phyloP scores from a whole-genome alignment of 2,113 vertebrate genomes.

The Bettongia penicillata region DNA sequence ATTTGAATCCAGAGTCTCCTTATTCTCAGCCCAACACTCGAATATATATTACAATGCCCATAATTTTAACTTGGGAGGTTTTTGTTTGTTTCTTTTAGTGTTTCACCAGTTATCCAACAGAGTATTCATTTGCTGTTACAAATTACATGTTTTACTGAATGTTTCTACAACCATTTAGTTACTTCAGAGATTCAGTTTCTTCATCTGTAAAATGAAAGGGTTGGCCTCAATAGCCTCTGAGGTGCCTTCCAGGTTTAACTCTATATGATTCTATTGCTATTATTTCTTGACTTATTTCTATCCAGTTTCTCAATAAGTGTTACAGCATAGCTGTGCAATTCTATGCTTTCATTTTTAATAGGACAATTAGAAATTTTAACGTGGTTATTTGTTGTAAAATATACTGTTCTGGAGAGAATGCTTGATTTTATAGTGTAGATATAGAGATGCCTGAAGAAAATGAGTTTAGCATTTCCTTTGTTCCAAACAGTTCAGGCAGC shows the following conservation, averaged over 20 bases:
- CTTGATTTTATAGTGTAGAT: conserved; percentile 24
- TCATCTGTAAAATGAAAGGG: background rate
- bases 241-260: background rate
- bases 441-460: conserved; percentile 25
- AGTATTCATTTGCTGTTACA: background rate
- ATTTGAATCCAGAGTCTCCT: background rate
- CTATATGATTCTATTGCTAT: background rate
- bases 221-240: background rate
- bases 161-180: too few species aligned
- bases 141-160: background rate
- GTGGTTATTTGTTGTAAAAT: conserved; percentile 45
- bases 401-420: background rate
- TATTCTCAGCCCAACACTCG: background rate
- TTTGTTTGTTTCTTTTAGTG: background rate
- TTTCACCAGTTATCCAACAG: background rate
- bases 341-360: background rate
- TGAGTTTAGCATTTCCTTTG: conserved; percentile 49
- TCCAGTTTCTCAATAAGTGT: background rate
- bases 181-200: background rate
- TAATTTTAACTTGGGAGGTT: background rate
- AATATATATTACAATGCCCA: background rate
- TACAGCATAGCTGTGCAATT: background rate
- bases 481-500: conserved; percentile 18
- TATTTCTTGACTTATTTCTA: background rate
- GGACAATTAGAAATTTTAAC: background rate